Evolutionary conservation across 2,888 invertebrate genomes (phyloP).

Genomic region (Thelaira solivaga): DNA sequence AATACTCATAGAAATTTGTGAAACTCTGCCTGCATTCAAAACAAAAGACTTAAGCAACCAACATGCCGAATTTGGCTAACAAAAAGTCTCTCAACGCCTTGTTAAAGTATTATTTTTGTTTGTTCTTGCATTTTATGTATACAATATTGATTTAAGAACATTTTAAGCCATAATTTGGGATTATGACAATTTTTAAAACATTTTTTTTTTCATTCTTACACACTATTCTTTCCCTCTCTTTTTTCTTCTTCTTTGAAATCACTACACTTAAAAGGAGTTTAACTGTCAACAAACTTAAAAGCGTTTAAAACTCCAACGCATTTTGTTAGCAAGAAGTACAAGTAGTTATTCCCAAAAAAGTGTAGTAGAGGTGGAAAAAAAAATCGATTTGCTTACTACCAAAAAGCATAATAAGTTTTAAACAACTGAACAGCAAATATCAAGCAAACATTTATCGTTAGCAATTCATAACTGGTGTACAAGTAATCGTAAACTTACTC

Average conservation of each 20-base stretch:
- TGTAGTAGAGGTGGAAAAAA: neutral
- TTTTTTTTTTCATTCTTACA: neutral
- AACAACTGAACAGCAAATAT: neutral
- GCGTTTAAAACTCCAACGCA: constrained; percentile 20
- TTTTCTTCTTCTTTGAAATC: neutral
- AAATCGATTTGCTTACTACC: constrained; percentile 5
- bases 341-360: neutral
- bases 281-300: neutral
- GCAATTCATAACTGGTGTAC: constrained; percentile 34
- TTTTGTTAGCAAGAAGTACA: neutral
- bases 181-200: constrained; percentile 20
- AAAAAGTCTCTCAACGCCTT: neutral
- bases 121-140: neutral
- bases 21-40: neutral
- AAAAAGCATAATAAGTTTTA: neutral
- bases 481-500: constrained; percentile 6
- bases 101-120: constrained; percentile 4
- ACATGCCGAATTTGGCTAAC: constrained; percentile 13
- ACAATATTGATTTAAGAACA: constrained; percentile 14
- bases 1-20: constrained; percentile 1
- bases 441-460: constrained; percentile 1
- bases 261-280: constrained; percentile 15
- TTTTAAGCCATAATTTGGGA: constrained; percentile 11
- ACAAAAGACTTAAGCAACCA: constrained; percentile 60
- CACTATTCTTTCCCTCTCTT: too few species aligned